phyloP scores from a whole-genome alignment of 2,797 vertebrate genomes.

The Coracias cyanogaster region DNA sequence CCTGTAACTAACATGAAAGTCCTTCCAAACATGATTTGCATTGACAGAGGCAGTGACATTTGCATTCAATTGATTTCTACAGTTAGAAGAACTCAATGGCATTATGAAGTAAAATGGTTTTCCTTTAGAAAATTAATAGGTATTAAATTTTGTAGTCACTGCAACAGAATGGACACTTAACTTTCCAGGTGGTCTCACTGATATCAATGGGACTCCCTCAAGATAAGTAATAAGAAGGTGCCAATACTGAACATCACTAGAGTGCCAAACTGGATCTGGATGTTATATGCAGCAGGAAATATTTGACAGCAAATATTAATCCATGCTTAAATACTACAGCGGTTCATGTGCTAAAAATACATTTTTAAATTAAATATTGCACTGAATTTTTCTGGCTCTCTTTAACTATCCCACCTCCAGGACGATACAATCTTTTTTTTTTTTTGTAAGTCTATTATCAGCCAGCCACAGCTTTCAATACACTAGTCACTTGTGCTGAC shows the following conservation, averaged over 20 bases:
- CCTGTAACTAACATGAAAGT: background rate
- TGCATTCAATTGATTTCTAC: background rate
- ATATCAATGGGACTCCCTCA: background rate
- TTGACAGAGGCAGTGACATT: background rate
- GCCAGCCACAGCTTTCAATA: background rate
- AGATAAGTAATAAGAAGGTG: background rate
- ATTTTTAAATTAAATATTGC: background rate
- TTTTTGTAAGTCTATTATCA: background rate
- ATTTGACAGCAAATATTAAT: constrained; percentile 27
- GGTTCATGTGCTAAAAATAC: background rate
- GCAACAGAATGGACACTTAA: background rate
- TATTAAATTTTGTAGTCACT: constrained; percentile 29
- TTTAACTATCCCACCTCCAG: background rate
- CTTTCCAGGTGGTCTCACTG: constrained; percentile 41
- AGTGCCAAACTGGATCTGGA: background rate
- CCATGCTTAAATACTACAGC: background rate
- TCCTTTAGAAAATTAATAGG: constrained; percentile 2
- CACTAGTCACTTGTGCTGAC: background rate
- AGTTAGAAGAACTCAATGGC: background rate
- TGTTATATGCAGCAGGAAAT: background rate
- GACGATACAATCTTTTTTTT: background rate
- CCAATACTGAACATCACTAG: background rate
- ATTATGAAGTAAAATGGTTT: background rate
- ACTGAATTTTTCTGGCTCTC: background rate
- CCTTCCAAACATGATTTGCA: background rate